These are phyloP conservation scores for Ambastaia sidthimunki DNA, from an alignment of 2,797 vertebrate species.

Conservation along the genomic window DNA sequence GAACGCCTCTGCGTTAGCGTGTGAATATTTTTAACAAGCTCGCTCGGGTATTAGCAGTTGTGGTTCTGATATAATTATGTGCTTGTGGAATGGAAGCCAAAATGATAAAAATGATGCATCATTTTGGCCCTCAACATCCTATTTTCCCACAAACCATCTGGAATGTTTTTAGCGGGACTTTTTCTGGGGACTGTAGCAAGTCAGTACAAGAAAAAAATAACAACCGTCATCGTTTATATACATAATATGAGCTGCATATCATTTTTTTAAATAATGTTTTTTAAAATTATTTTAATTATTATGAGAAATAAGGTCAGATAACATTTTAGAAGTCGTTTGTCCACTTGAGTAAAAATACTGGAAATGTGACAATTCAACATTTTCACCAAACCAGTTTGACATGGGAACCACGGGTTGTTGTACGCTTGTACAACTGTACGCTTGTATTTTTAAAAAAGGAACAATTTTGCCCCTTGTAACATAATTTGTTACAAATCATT, in stretches of 20 bases:
- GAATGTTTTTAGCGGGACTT: background rate
- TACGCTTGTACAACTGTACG: too few species aligned
- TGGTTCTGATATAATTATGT: background rate
- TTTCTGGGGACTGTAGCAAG: too few species aligned
- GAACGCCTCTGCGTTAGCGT: constrained; percentile 11
- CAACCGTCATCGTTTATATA: too few species aligned
- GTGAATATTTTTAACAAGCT: constrained; percentile 29
- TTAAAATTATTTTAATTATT: too few species aligned
- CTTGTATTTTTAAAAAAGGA: background rate
- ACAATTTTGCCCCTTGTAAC: background rate
- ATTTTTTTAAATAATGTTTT: too few species aligned
- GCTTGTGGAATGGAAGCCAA: background rate
- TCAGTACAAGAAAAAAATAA: too few species aligned
- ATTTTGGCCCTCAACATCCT: background rate
- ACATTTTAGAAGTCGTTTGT: too few species aligned
- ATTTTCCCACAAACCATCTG: background rate
- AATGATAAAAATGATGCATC: background rate
- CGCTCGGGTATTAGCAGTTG: constrained; percentile 11
- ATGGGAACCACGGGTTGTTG: background rate
- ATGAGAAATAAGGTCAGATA: too few species aligned
- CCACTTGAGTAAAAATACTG: too few species aligned
- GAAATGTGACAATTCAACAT: too few species aligned
- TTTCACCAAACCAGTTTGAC: background rate
- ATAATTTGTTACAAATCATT: background rate
- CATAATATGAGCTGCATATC: too few species aligned